Conservation (phyloP, 2,113 vertebrate species). For the Myxocyprinus asiaticus region DNA sequence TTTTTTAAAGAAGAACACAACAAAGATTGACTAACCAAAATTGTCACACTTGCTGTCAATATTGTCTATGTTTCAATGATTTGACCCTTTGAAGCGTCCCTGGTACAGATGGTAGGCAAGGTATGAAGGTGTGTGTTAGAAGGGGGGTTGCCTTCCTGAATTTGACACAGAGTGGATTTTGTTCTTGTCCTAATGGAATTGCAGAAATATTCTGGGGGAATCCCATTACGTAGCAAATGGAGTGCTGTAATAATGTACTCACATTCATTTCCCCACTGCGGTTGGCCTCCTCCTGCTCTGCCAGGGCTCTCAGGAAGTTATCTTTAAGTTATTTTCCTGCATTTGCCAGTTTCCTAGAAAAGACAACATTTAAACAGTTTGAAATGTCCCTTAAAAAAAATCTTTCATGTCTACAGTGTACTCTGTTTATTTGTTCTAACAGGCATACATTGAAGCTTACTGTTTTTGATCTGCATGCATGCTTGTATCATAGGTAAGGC, state of each 20-base stretch:
- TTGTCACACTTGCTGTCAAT: too few species aligned
- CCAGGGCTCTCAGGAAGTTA: constrained; percentile 80
- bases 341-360: constrained; percentile 79
- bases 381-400: constrained; percentile 67
- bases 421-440: constrained; percentile 52
- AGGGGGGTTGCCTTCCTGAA: constrained; percentile 49
- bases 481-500: too few species aligned
- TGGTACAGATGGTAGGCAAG: constrained; percentile 17
- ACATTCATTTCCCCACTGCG: constrained; percentile 78
- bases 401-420: constrained; percentile 57
- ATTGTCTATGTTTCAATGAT: too few species aligned
- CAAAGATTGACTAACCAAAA: too few species aligned
- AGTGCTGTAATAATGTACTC: constrained; percentile 80
- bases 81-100: neutral
- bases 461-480: too few species aligned
- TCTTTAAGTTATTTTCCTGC: constrained; percentile 79
- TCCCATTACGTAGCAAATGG: constrained; percentile 73
- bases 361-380: constrained; percentile 67
- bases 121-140: constrained; percentile 32
- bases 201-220: constrained; percentile 72
- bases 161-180: constrained; percentile 71
- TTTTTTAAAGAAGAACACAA: too few species aligned
- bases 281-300: constrained; percentile 81
- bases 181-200: constrained; percentile 71
- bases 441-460: constrained; percentile 26